Conservation (phyloP, 2,888 invertebrate genomes). For the Lysandra bellargus region DNA sequence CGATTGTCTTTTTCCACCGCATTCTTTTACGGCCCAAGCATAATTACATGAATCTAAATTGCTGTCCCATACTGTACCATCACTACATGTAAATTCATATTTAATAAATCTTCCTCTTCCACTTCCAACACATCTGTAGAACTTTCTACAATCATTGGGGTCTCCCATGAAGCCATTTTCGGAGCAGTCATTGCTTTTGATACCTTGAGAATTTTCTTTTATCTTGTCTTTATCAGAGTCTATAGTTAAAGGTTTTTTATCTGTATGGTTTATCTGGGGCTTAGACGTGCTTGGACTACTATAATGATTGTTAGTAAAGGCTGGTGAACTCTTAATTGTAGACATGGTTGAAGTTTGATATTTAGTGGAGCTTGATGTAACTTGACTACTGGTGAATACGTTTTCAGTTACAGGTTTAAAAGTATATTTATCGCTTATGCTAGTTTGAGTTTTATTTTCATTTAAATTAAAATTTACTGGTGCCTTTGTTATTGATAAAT, state of each 20-base stretch:
- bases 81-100: conserved; percentile 80
- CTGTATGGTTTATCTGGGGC: background rate
- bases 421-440: background rate
- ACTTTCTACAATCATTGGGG: conserved; percentile 81
- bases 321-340: background rate
- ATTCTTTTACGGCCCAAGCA: conserved; percentile 70
- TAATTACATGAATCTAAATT: conserved; percentile 80
- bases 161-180: conserved; percentile 82
- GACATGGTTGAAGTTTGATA: background rate
- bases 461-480: background rate
- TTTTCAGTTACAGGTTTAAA: background rate
- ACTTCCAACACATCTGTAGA: conserved; percentile 83
- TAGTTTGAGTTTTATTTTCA: conserved; percentile 16
- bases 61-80: conserved; percentile 82
- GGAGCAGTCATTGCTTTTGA: conserved; percentile 45
- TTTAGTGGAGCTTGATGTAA: background rate
- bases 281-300: background rate
- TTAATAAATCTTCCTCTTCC: conserved; percentile 65
- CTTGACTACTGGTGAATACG: background rate
- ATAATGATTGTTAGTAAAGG: background rate
- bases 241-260: background rate
- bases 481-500: background rate
- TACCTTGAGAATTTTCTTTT: conserved; percentile 46
- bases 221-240: background rate
- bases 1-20: conserved; percentile 41